These are phyloP conservation scores for Protosalanx chinensis DNA, from an alignment of 2,797 vertebrate species.

Conservation along the genomic window DNA sequence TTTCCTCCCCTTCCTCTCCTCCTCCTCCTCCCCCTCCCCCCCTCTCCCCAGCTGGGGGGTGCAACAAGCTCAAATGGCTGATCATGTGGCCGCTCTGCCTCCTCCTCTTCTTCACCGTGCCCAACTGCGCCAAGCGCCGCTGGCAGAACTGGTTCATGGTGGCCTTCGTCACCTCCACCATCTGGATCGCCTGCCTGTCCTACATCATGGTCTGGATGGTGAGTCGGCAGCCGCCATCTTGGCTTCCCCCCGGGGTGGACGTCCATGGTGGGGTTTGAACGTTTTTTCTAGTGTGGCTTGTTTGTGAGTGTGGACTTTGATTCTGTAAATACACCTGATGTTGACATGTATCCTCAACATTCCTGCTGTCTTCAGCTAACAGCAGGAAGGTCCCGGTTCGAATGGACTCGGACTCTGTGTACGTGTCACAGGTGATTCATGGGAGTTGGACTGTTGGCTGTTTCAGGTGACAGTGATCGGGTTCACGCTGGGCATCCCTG, in stretches of 20 bases:
- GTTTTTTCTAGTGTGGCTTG: not conserved
- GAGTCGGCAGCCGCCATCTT: conserved; percentile 43
- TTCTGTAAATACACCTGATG: too few relatives aligned
- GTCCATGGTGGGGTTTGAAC: not conserved
- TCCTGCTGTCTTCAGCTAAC: not conserved
- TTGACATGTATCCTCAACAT: too few relatives aligned
- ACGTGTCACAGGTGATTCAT: too few relatives aligned
- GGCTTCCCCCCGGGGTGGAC: not conserved
- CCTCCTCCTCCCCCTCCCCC: not conserved
- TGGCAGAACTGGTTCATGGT: conserved; percentile 94
- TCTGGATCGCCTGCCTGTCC: conserved; percentile 93
- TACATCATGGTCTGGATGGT: conserved; percentile 99
- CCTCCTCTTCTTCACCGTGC: conserved; percentile 88
- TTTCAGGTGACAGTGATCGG: conserved; percentile 91
- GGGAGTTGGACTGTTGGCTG: not conserved
- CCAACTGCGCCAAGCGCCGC: conserved; percentile 86
- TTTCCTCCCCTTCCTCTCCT: not conserved
- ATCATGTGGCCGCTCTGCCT: conserved; percentile 87
- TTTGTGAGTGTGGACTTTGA: not conserved
- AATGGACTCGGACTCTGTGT: not conserved
- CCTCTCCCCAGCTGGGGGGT: conserved; percentile 73
- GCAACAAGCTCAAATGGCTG: conserved; percentile 83
- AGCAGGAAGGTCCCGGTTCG: not conserved
- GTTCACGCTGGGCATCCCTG: conserved; percentile 91
- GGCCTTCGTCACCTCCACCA: conserved; percentile 84